Percentiles rank a stretch among this genome's conserved stretches.
These are phyloP conservation scores for Neogale vison DNA, from an alignment of 2,113 vertebrate species.

Conservation along the genomic window DNA sequence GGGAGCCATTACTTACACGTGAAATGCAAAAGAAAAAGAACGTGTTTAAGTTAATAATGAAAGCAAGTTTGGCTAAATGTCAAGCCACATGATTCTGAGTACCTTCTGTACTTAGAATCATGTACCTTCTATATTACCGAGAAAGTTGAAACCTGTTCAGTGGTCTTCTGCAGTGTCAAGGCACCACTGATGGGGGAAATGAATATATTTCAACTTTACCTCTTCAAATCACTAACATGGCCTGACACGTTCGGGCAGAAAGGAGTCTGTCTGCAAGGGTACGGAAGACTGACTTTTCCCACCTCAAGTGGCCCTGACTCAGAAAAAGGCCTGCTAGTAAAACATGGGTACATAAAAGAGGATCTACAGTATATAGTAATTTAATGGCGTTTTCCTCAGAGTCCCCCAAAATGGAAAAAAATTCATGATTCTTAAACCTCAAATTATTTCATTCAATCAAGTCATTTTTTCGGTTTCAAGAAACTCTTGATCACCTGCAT, in stretches of 20 bases:
- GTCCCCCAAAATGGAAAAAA: not conserved
- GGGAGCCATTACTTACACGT: not conserved
- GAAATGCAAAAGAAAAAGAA: constrained; percentile 38
- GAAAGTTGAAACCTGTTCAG: constrained; percentile 2
- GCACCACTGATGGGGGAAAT: not conserved
- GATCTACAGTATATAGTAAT: not conserved
- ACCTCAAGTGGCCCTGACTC: not conserved
- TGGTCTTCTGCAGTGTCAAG: not conserved
- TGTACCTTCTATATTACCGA: not conserved
- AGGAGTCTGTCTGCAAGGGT: not conserved
- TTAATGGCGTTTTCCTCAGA: not conserved
- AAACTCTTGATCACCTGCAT: not conserved
- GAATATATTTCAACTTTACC: not conserved
- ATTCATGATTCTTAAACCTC: constrained; percentile 18
- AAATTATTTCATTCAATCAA: constrained; percentile 8
- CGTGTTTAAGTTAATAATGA: not conserved
- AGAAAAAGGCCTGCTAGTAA: not conserved
- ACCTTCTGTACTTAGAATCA: not conserved
- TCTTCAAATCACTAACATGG: not conserved
- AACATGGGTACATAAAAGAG: not conserved
- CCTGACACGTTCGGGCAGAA: not conserved
- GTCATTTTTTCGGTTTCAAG: not conserved
- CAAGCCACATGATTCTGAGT: not conserved
- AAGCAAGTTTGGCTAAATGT: constrained; percentile 36
- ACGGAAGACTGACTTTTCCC: not conserved